Base-by-base conservation (phyloP, 2,113 vertebrate species). In the Muscicapa adusta region DNA sequence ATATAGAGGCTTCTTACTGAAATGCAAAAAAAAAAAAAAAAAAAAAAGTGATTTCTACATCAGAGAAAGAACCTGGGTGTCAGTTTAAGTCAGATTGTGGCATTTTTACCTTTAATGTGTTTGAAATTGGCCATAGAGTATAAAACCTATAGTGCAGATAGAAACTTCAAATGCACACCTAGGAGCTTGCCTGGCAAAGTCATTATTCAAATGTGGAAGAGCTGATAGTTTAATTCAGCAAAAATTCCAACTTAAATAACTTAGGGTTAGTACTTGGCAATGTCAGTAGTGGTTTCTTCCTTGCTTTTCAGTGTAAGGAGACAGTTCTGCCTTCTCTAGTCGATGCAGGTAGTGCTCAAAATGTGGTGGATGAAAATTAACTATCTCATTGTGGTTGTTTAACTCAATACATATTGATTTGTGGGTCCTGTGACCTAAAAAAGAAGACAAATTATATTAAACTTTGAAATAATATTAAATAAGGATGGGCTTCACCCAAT, bases 331-430 rank as follows among this genome's bases (percentile, higher is more conserved):
- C 40, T 68, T 57, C 48, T 81, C n/a, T 40, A 75, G 80, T 77
- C 3, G 0, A 57, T 86, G 43, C 25, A 94, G 61, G 45, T 71
- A 65, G 19, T 36, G 22, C 28, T 71, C 33, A 68, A 29, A 93
- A 18, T 0, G 0, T 60, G 31, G 66, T 65, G 18, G 38, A 78
- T 61, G 45, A 91, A 51, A 80, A 91, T 80, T 78, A 95, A 87
- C 89, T 87, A 53, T 86, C 68, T 92, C 48, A 61, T 24, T 85
- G 87, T 0, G 38, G 80, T 42, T 75, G 26, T 50, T 82, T 92
- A 85, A 94, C 94, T 96, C 93, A 94, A 92, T 94, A 91, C 12
- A 5, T 84, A 97, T 92, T 94, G 96, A 96, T 95, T 58, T 92
- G 91, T 94, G 91, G 88, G 72, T 36, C 47, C 43, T 74, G 38